These are phyloP conservation scores for Petrocephalus sullivani DNA, from an alignment of 2,797 vertebrate species.

Conservation along the genomic window DNA sequence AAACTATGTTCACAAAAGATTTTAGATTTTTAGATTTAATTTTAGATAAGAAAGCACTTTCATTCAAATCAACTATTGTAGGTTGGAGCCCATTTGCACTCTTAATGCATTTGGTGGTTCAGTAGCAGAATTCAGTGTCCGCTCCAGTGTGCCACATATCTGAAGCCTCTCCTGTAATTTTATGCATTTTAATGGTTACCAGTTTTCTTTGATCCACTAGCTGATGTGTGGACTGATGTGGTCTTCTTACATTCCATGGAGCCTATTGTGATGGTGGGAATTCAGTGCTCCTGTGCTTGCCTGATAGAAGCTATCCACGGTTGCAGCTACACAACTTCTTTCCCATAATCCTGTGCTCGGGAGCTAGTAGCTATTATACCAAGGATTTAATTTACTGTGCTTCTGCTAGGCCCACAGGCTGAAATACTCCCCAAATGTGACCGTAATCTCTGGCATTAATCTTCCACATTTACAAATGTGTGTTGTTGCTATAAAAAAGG, in stretches of 20 bases:
- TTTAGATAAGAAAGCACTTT: background rate
- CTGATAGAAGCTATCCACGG: background rate
- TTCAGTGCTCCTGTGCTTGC: background rate
- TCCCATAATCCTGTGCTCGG: background rate
- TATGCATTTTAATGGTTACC: background rate
- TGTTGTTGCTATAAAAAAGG: background rate
- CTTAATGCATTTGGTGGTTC: background rate
- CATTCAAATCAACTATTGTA: background rate
- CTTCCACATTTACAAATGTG: background rate
- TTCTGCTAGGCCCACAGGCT: background rate
- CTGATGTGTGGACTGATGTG: background rate
- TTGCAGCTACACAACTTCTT: background rate
- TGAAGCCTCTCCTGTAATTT: background rate
- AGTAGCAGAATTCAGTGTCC: background rate
- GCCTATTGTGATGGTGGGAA: background rate
- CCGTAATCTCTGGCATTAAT: conserved; percentile 16
- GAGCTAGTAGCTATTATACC: background rate
- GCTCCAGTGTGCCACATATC: background rate
- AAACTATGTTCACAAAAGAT: background rate
- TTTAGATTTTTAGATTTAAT: background rate
- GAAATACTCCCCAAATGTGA: conserved; percentile 14
- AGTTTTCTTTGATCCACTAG: background rate
- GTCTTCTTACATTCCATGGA: background rate
- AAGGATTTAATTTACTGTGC: conserved; percentile 9
- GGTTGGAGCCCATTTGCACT: background rate